Percentiles rank a stretch among this genome's conserved stretches.
Evolutionary conservation across 2,113 vertebrate species (phyloP).

Genomic region (Paedocypris sp.): DNA sequence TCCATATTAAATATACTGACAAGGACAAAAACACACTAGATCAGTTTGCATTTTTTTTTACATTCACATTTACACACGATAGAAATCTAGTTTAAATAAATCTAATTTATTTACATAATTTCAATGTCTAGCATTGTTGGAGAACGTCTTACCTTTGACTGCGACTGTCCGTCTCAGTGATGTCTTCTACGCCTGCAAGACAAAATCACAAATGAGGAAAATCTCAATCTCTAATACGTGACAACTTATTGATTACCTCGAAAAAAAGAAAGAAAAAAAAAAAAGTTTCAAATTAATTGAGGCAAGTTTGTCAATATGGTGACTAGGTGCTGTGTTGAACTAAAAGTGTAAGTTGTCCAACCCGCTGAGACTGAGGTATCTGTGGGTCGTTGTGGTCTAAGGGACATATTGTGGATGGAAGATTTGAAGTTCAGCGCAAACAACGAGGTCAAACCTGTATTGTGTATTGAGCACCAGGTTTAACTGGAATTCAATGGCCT

Average conservation of each 20-base stretch:
- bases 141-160: slow-evolving; percentile 10
- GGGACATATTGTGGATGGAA: neutral
- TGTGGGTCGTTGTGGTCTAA: neutral
- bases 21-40: neutral
- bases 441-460: neutral
- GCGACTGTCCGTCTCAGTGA: neutral
- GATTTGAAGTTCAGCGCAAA: neutral
- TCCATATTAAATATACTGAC: neutral
- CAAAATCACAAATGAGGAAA: no score
- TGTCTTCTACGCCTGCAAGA: neutral
- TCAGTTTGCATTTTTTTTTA: no score
- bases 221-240: no score
- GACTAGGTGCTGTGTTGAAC: no score
- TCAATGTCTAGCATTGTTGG: neutral
- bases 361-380: neutral
- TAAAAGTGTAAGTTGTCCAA: no score
- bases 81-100: no score
- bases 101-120: neutral
- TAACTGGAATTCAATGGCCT: neutral
- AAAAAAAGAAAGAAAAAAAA: no score
- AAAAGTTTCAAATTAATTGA: no score
- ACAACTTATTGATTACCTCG: no score
- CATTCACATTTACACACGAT: no score
- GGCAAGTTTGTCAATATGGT: no score
- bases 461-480: neutral